These are phyloP conservation scores for Columba guinea DNA, from an alignment of 2,797 vertebrate species.

Conservation along the genomic window DNA sequence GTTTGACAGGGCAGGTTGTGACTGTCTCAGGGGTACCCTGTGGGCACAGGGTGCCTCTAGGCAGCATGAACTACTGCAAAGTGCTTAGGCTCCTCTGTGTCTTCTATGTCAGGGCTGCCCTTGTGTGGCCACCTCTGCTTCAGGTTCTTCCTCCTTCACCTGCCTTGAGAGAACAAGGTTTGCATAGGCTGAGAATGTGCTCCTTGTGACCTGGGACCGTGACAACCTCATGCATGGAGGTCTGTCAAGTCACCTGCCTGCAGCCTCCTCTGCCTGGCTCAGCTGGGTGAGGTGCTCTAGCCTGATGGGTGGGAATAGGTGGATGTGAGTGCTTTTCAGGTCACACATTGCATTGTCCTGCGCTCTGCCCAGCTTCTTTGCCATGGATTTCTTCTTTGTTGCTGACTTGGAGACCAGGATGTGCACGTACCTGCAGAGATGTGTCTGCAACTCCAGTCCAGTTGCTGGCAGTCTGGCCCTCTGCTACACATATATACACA, in stretches of 20 bases:
- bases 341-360: fast-evolving
- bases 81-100: fast-evolving
- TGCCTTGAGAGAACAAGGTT: not conserved
- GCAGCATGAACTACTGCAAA: not conserved
- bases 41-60: not conserved
- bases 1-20: not conserved
- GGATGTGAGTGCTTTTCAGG: not conserved
- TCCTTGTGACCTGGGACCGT: not conserved
- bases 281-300: not conserved
- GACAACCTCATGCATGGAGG: not conserved
- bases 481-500: not conserved
- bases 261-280: not conserved
- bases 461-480: not conserved
- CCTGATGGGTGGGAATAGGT: fast-evolving
- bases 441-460: not conserved
- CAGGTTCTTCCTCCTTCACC: not conserved
- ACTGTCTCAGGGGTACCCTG: not conserved
- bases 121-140: not conserved
- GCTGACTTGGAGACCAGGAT: not conserved
- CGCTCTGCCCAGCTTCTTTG: not conserved
- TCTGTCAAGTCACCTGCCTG: not conserved
- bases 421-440: not conserved
- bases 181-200: not conserved
- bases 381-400: not conserved
- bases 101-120: not conserved